Evolutionary conservation across 2,888 invertebrate species (phyloP).

Genomic region (Tanypteryx hageni): DNA sequence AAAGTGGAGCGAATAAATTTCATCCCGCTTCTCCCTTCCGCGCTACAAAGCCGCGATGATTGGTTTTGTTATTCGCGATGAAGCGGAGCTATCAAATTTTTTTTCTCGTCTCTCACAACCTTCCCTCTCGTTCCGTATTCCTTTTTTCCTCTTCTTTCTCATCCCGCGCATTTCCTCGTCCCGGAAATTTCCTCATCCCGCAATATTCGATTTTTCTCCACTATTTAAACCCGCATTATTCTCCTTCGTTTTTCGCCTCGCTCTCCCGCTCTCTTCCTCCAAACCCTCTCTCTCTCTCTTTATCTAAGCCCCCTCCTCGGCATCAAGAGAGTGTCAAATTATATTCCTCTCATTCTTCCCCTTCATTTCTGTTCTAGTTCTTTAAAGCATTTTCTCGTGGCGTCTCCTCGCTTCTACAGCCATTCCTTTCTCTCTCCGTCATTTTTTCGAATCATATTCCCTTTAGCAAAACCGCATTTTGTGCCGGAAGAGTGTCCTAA

Average conservation of each 20-base stretch:
- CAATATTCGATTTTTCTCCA: no score
- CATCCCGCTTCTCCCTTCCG: background rate
- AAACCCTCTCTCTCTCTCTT: background rate
- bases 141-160: no score
- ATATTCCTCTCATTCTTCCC: background rate
- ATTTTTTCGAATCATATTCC: background rate
- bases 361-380: background rate
- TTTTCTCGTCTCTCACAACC: background rate
- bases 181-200: no score
- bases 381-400: background rate
- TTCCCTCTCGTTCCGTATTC: background rate
- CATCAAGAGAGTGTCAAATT: no score
- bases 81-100: background rate
- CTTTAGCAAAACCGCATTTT: background rate
- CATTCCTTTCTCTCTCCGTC: background rate
- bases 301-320: background rate
- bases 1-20: constrained; percentile 40
- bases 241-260: no score
- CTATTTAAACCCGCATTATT: no score
- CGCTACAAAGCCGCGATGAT: constrained; percentile 51
- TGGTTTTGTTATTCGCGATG: constrained; percentile 50
- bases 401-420: background rate
- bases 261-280: background rate
- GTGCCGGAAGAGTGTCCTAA: constrained; percentile 16
- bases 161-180: no score